phyloP scores from a whole-genome alignment of 1,140 invertebrate genomes.

The Contarinia nasturtii region DNA sequence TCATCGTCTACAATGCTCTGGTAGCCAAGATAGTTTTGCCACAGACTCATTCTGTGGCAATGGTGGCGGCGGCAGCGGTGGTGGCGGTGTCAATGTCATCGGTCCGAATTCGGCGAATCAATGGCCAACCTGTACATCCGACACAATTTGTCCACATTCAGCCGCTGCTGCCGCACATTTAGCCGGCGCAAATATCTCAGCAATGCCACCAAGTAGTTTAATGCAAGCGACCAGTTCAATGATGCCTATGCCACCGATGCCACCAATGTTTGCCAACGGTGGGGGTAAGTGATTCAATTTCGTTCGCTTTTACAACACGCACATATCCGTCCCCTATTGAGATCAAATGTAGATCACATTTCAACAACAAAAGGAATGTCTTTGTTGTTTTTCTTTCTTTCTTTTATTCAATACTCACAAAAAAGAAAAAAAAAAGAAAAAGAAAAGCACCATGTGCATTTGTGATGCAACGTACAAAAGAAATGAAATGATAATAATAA shows the following conservation, averaged over 20 bases:
- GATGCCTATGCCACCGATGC: slow-evolving; percentile 5
- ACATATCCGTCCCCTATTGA: too few species aligned
- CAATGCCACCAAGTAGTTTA: too few species aligned
- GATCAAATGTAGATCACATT: too few species aligned
- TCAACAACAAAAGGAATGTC: too few species aligned
- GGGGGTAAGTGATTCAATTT: slow-evolving; percentile 9
- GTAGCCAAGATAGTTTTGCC: slow-evolving; percentile 27
- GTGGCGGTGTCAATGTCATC: neutral
- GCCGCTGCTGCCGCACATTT: neutral
- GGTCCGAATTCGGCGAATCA: neutral
- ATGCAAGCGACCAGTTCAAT: neutral
- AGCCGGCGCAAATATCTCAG: neutral
- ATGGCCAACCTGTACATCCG: slow-evolving; percentile 8
- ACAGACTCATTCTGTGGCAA: slow-evolving; percentile 24
- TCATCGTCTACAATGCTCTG: slow-evolving; percentile 26
- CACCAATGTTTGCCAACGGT: slow-evolving; percentile 22
- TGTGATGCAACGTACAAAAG: too few species aligned
- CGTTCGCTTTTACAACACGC: too few species aligned
- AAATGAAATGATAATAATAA: too few species aligned
- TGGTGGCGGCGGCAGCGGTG: slow-evolving; percentile 12
- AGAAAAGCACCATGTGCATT: too few species aligned
- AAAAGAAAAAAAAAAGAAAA: too few species aligned
- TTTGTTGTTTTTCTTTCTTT: too few species aligned
- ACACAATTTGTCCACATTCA: slow-evolving; percentile 8
- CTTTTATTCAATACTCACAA: too few species aligned